These are phyloP conservation scores for Lepidothrix coronata DNA, from an alignment of 2,113 vertebrate genomes.

Conservation along the genomic window DNA sequence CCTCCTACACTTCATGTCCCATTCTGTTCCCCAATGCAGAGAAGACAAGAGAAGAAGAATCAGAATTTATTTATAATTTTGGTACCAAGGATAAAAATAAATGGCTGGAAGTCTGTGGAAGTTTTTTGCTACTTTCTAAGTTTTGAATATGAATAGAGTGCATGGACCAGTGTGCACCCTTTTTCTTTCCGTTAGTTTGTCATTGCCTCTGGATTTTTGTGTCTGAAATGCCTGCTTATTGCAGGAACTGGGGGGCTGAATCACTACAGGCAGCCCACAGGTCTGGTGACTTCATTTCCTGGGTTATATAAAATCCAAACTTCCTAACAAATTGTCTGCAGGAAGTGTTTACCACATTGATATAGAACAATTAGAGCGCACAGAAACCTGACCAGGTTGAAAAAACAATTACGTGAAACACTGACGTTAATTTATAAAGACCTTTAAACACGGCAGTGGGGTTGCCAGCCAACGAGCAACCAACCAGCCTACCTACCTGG, in stretches of 20 bases:
- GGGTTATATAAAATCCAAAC: slow-evolving; percentile 56
- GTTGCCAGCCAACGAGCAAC: not conserved
- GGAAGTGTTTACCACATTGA: slow-evolving; percentile 50
- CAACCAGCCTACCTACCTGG: not conserved
- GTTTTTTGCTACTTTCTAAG: not conserved
- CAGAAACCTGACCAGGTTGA: slow-evolving; percentile 8
- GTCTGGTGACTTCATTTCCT: slow-evolving; percentile 63
- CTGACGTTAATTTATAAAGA: not conserved
- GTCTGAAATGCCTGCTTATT: not conserved
- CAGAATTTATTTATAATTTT: slow-evolving; percentile 4
- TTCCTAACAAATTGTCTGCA: slow-evolving; percentile 39
- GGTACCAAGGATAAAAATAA: not conserved
- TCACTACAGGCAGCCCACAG: not conserved
- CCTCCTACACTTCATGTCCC: rapidly evolving
- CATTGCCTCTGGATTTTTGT: not conserved
- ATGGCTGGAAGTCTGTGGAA: not conserved
- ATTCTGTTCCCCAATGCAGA: not conserved
- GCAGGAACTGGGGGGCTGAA: slow-evolving; percentile 6
- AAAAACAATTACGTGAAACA: not conserved
- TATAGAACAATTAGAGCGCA: slow-evolving; percentile 45
- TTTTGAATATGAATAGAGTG: not conserved
- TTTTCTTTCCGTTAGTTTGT: not conserved
- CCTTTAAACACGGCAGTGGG: not conserved
- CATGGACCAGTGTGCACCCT: not conserved
- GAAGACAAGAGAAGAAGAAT: not conserved